Evolutionary conservation across 2,888 invertebrate species (phyloP), one percentile per base, ranked within the genome.

Genomic region (Osmoderma eremita): DNA sequence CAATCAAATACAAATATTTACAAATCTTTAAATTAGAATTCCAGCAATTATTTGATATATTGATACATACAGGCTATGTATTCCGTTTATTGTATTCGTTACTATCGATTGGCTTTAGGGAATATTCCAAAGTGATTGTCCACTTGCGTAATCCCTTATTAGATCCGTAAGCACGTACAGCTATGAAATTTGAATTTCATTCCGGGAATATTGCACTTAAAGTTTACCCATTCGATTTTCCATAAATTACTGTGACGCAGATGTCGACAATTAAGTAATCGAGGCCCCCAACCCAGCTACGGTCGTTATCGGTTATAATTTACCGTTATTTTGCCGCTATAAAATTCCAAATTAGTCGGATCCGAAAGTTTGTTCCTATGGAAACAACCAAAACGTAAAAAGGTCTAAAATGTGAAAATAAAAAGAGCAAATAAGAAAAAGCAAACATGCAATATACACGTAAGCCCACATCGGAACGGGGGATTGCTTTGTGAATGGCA

Each of bases 181-280:
- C 5, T 41, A n/a, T 45, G 22, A 42, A 51, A 54, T 64, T 54
- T 42, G 20, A 45, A 38, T 30, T 51, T 41, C 30, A 49, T 63
- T 50, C 30, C 20, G 13, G 20, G n/a, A n/a, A 36, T 38, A 62
- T 62, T 20, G 51, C 8, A 2, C 22, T 20, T 13, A 51, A 51
- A 5, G 13, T 48, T 36, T 12, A n/a, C n/a, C 30, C 1, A 15
- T 53, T 38, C 36, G 53, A 53, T 53, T 53, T 36, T 36, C 30
- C 17, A 15, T 53, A 53, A 53, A 53, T 53, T 30, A 38, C 17
- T 2, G 36, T 15, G 38, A 17, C 53, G 15, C 53, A 53, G 53
- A 53, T 53, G 53, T 41, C 42, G 42, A 30, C n/a, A 42, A 58
- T 58, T 41, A 58, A 58, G 13, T 45, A 17, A 58, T 53, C 36